Base-by-base conservation (phyloP, 1,140 invertebrate genomes). In the Macrobrachium nipponense region DNA sequence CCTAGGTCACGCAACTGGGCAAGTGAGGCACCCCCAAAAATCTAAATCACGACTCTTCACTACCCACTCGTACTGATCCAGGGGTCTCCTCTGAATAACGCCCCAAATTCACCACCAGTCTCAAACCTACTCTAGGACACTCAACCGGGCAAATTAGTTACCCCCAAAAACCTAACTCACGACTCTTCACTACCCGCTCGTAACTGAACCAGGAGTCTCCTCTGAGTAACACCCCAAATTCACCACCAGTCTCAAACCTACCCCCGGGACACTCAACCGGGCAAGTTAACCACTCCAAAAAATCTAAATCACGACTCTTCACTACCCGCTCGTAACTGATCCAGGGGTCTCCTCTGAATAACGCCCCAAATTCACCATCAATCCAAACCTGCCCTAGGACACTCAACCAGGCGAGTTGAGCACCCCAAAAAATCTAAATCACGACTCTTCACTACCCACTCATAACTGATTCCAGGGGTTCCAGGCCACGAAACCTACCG, bases 401-500 rank as follows among this genome's bases (percentile, higher is more conserved):
- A 0, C 2, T 0, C 51, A 12, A 51, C 51, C 20, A 18, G 73
- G 15, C 23, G 5, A 20, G 43, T 76, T n/a, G 3, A 4, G 14
- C 8, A 7, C 15, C 23, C 58, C 72, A 18, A 43, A 36, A 18
- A 43, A 36, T 51, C 43, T 36, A n/a, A 27, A 27, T 43, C 17
- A 11, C n/a, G n/a, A 7, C 44, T 15, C 58, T 58, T 15, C 2
- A 23, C 44, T 23, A 20, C 20, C 15, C 8, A 6, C 27, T 73
- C 72, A 51, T 10, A 11, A 0, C 66, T 70, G 4, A 36, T 20
- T 70, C 66, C 0, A 5, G 73, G 0, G 3, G 44, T 64, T 51
- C 51, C 51, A 0, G 51, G 2, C 36, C 68, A 5, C 8, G 20
- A 70, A 23, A 43, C 84, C 20, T 80, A 86, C 84, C 84, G 20